Conservation (phyloP, 1,140 invertebrate genomes). For the Drosophila sechellia region DNA sequence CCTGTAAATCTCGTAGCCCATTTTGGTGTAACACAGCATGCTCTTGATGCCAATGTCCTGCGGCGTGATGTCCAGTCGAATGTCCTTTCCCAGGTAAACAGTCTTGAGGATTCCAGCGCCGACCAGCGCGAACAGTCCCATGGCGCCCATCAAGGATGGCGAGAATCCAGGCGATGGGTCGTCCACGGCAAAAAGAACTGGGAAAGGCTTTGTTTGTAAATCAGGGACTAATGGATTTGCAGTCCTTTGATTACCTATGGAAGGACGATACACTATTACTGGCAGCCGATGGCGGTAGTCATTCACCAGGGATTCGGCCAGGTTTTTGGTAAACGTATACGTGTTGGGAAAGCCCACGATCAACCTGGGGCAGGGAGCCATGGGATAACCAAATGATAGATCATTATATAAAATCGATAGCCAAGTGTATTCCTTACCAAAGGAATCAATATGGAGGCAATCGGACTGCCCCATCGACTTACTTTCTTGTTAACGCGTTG, state of each 20-base stretch:
- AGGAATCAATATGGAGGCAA: too few species aligned
- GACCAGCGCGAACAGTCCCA: slow-evolving; percentile 72
- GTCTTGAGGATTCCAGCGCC: slow-evolving; percentile 69
- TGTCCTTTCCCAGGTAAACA: slow-evolving; percentile 49
- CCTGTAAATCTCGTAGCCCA: slow-evolving; percentile 33
- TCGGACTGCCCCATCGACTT: not conserved
- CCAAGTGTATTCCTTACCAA: too few species aligned
- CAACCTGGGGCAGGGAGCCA: slow-evolving; percentile 83
- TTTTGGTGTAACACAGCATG: slow-evolving; percentile 48
- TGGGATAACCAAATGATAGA: not conserved
- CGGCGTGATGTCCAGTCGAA: slow-evolving; percentile 67
- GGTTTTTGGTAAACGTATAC: slow-evolving; percentile 93
- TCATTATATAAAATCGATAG: not conserved
- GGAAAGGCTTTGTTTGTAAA: too few species aligned
- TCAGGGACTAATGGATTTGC: too few species aligned
- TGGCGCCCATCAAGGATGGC: slow-evolving; percentile 72
- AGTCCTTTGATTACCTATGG: slow-evolving; percentile 87
- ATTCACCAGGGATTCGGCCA: slow-evolving; percentile 91
- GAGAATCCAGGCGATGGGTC: slow-evolving; percentile 72
- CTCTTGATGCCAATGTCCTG: slow-evolving; percentile 68
- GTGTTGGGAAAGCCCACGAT: slow-evolving; percentile 92
- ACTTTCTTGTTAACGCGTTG: slow-evolving; percentile 71
- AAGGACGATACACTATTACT: slow-evolving; percentile 94
- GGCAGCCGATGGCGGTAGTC: slow-evolving; percentile 90
- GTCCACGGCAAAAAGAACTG: slow-evolving; percentile 60